phyloP scores from a whole-genome alignment of 2,113 vertebrate genomes.

The Embiotoca jacksoni region DNA sequence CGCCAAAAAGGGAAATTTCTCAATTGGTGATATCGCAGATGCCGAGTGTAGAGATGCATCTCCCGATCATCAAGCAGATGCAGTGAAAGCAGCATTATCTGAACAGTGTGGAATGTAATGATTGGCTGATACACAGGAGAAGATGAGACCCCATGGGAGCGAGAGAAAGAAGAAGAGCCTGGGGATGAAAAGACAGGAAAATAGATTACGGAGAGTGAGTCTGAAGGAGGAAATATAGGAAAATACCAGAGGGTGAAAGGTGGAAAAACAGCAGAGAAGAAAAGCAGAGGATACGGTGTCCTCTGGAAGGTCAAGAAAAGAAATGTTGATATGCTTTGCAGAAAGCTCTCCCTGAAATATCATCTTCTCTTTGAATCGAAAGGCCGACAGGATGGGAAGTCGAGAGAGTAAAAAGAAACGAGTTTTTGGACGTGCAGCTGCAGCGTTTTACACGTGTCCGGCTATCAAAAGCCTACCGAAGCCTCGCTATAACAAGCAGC shows the following conservation, averaged over 20 bases:
- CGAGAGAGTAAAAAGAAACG: slow-evolving; percentile 3
- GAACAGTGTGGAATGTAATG: slow-evolving; percentile 40
- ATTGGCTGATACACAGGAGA: slow-evolving; percentile 55
- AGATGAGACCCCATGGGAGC: slow-evolving; percentile 70
- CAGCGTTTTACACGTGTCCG: slow-evolving; percentile 40
- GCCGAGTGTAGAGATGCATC: slow-evolving; percentile 34
- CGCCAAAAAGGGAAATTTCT: neutral
- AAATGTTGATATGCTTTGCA: slow-evolving; percentile 69
- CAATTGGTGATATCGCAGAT: slow-evolving; percentile 2
- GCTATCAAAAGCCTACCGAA: slow-evolving; percentile 47
- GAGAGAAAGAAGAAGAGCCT: slow-evolving; percentile 25
- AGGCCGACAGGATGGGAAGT: slow-evolving; percentile 15
- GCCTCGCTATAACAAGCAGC: slow-evolving; percentile 37
- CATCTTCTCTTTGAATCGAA: slow-evolving; percentile 38
- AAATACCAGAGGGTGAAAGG: slow-evolving; percentile 69
- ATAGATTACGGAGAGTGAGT: slow-evolving; percentile 63
- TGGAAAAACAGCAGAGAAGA: slow-evolving; percentile 47
- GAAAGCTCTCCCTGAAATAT: slow-evolving; percentile 61
- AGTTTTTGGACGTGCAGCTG: slow-evolving; percentile 44
- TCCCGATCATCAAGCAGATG: slow-evolving; percentile 51
- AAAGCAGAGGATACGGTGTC: slow-evolving; percentile 59
- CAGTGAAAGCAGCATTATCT: slow-evolving; percentile 45
- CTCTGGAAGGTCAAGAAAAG: slow-evolving; percentile 49
- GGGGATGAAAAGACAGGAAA: slow-evolving; percentile 67
- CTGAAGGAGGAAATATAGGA: slow-evolving; percentile 47